Conservation (phyloP, 2,113 vertebrate genomes). For the Barnardius zonarius region DNA sequence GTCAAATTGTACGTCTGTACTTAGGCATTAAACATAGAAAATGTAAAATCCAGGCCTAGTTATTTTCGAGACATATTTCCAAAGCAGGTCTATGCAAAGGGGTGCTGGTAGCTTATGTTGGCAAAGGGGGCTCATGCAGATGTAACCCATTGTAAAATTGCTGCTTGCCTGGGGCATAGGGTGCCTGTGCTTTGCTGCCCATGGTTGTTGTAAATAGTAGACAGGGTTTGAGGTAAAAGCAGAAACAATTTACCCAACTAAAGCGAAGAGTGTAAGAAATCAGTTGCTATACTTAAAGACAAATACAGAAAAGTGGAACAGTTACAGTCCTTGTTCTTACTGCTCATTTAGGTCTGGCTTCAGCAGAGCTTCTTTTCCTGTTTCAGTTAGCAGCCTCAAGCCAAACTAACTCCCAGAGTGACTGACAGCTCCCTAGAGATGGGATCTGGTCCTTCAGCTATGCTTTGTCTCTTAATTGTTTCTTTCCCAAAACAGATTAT, state of each 20-base stretch:
- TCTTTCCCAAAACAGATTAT: background rate
- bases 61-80: background rate
- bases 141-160: background rate
- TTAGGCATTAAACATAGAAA: background rate
- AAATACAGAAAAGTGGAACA: background rate
- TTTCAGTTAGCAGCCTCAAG: background rate
- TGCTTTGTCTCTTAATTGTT: background rate
- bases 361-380: background rate
- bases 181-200: background rate
- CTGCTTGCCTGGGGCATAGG: background rate
- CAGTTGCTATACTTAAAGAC: background rate
- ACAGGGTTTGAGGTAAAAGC: background rate
- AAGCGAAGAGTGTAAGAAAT: background rate
- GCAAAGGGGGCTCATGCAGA: background rate
- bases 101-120: background rate
- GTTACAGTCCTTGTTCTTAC: background rate
- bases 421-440: background rate
- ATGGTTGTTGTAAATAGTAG: background rate
- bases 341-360: background rate
- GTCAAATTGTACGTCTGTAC: background rate
- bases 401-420: background rate
- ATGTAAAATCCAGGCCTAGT: background rate
- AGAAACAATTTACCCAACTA: background rate
- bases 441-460: background rate
- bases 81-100: background rate